phyloP scores from a whole-genome alignment of 2,888 invertebrate species.

The Adelognathus sp. region DNA sequence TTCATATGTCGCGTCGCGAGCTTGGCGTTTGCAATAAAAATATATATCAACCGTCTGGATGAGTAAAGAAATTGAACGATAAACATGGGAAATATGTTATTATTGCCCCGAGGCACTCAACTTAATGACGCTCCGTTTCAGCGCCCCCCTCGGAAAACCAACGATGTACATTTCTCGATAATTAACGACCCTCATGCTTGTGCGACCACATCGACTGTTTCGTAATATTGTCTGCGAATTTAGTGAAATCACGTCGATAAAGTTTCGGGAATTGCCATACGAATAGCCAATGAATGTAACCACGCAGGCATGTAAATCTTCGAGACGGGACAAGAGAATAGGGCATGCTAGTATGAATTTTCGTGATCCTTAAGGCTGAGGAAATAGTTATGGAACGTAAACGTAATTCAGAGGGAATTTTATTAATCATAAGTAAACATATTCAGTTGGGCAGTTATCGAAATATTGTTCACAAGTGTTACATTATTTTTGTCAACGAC shows the following conservation, averaged over 20 bases:
- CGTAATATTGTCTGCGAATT: neutral
- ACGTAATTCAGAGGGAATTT: too few species aligned
- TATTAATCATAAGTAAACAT: too few species aligned
- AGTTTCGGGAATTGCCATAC: neutral
- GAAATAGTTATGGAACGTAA: slow-evolving; percentile 35
- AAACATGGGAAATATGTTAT: slow-evolving; percentile 1
- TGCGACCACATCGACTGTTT: neutral
- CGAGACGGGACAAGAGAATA: neutral
- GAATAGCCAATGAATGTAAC: neutral
- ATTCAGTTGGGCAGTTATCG: too few species aligned
- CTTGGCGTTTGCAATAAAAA: neutral
- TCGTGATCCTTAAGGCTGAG: neutral
- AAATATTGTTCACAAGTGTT: too few species aligned
- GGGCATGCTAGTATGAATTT: slow-evolving; percentile 2
- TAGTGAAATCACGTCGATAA: neutral
- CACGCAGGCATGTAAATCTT: neutral
- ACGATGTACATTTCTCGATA: neutral
- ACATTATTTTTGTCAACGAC: too few species aligned
- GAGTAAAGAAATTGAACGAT: neutral
- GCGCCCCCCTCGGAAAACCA: neutral
- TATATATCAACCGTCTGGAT: neutral
- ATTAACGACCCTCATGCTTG: slow-evolving; percentile 4
- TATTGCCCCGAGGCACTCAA: neutral
- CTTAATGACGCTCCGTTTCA: neutral
- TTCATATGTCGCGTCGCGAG: neutral